These are phyloP conservation scores for Drosophila orosa DNA, from an alignment of 1,140 invertebrate genomes.

Conservation along the genomic window DNA sequence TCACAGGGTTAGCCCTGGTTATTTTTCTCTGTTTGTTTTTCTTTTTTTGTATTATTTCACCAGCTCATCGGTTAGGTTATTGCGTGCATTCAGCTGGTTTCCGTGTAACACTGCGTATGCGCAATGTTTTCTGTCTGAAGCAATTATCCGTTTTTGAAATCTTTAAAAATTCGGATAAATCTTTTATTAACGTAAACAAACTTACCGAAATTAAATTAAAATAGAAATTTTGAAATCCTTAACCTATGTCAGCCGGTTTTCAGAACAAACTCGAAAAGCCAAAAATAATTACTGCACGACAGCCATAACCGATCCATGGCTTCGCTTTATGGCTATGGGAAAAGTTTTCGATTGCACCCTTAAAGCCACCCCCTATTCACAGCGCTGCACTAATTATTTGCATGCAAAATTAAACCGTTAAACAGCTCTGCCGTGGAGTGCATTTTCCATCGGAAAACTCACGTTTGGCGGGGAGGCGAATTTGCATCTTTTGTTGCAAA, in stretches of 20 bases:
- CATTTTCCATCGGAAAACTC: conserved; percentile 36
- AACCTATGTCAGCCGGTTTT: not conserved
- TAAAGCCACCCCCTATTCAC: conserved; percentile 16
- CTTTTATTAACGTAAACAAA: too few relatives aligned
- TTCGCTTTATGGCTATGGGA: conserved; percentile 26
- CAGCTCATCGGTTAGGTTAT: conserved; percentile 5
- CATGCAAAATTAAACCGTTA: conserved; percentile 58
- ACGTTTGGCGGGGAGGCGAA: conserved; percentile 48
- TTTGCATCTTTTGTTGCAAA: conserved; percentile 61
- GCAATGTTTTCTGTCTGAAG: conserved; percentile 15
- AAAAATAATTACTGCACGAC: conserved; percentile 7
- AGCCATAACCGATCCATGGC: conserved; percentile 27
- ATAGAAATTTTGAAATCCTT: not conserved
- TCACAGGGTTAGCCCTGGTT: conserved; percentile 30
- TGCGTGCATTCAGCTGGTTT: conserved; percentile 16
- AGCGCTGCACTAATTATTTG: conserved; percentile 49
- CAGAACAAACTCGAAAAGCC: not conserved
- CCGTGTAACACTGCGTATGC: conserved; percentile 23
- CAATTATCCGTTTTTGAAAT: not conserved
- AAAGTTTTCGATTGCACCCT: conserved; percentile 40
- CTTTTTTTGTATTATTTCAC: not conserved
- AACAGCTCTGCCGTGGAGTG: conserved; percentile 35
- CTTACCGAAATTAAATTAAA: too few relatives aligned
- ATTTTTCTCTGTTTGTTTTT: not conserved
- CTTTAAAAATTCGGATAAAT: not conserved